Evolutionary conservation across 2,797 vertebrate species (phyloP), one percentile per base, ranked within the genome.

Genomic region (Miichthys miiuy): DNA sequence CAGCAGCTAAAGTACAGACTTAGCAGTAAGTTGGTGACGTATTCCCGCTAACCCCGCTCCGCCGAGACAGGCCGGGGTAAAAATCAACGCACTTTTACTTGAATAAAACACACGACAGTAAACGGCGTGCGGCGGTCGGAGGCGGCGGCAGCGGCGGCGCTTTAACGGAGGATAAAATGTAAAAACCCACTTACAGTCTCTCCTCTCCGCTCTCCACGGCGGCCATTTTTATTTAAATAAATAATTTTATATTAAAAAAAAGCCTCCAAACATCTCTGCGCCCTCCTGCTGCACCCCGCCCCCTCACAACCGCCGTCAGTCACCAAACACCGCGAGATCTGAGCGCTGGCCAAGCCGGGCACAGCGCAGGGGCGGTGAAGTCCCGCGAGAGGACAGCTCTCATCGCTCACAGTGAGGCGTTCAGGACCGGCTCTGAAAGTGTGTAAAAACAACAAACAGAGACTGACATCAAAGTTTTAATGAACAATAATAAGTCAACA

Each of bases 181-280:
- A 86, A 81, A 92, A 93, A 85, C 17, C 84, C 92, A 96, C 96
- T 96, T 95, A 96, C 96, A 96, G 94, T 95, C 94, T 95, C 92
- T 96, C 94, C 93, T 96, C 95, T 95, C 94, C 96, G 95, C 96
- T 96, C 94, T 96, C 95, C 94, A 95, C 95, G 94, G 96, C 96
- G 95, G 96, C 96, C 96, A 96, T 96, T 96, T 96, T 96, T 96
- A 96, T 96, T 96, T 95, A 96, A 96, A 96, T 96, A 95, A 96
- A 96, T 96, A 96, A 96, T 94, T 94, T 92, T 89, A 94, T 94
- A 93, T 94, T 91, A 93, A 94, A 95, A 95, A 95, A 95, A 94
- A 93, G 72, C 83, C 91, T 91, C 93, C 93, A 95, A 96, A 96
- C 95, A 96, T 95, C 95, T 94, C 95, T 81, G 89, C 92, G 92